These are phyloP conservation scores for Nannoperca australis DNA, from an alignment of 2,797 vertebrate species.

Conservation along the genomic window DNA sequence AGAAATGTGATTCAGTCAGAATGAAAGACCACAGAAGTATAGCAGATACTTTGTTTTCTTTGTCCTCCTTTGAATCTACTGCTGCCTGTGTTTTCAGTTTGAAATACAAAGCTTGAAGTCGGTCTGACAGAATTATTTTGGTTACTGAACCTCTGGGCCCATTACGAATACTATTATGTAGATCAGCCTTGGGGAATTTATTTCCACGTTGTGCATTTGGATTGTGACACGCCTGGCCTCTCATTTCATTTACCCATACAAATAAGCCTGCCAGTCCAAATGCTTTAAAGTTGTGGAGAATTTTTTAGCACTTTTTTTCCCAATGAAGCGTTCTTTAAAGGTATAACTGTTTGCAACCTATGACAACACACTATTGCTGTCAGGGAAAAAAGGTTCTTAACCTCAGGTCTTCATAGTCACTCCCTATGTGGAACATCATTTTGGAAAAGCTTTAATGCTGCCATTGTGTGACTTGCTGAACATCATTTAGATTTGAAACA, in stretches of 20 bases:
- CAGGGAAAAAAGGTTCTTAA: constrained; percentile 33
- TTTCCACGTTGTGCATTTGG: constrained; percentile 68
- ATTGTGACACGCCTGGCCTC: constrained; percentile 67
- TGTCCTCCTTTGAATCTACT: constrained; percentile 43
- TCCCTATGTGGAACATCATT: constrained; percentile 41
- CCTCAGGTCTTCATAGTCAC: constrained; percentile 40
- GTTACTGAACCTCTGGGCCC: constrained; percentile 71
- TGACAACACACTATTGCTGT: constrained; percentile 46
- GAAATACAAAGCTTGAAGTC: constrained; percentile 63
- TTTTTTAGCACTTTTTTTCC: constrained; percentile 28
- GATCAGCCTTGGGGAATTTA: constrained; percentile 72
- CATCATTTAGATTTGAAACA: constrained; percentile 24
- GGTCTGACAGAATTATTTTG: constrained; percentile 75
- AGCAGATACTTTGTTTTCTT: constrained; percentile 29
- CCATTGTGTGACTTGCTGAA: constrained; percentile 17
- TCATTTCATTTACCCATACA: constrained; percentile 64
- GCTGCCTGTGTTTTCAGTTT: constrained; percentile 55
- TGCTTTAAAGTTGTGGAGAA: constrained; percentile 42
- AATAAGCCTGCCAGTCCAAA: constrained; percentile 58
- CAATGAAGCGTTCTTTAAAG: constrained; percentile 34
- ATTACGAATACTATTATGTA: constrained; percentile 76
- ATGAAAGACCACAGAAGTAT: neutral
- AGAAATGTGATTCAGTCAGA: neutral
- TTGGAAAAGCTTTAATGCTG: constrained; percentile 28
- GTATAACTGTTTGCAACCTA: constrained; percentile 30